Conservation (phyloP, 2,888 invertebrate genomes). For the Apamea crenata region DNA sequence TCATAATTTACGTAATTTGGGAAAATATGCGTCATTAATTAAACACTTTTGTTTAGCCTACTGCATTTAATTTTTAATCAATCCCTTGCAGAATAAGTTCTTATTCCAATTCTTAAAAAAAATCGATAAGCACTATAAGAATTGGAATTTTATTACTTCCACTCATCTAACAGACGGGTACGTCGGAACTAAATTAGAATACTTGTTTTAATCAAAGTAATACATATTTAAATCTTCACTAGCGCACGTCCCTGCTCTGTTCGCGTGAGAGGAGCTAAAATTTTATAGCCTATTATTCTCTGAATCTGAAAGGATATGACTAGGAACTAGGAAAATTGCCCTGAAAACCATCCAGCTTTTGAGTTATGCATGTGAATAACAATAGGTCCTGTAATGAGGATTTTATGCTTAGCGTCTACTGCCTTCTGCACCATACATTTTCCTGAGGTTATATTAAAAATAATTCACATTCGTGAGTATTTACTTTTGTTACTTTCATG, state of each 20-base stretch:
- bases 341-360: conserved; percentile 58
- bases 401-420: conserved; percentile 47
- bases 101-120: conserved; percentile 16
- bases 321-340: conserved; percentile 66
- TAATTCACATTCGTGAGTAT: conserved; percentile 1
- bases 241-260: conserved; percentile 50
- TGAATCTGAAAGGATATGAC: conserved; percentile 61
- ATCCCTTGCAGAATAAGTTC: background rate
- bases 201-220: conserved; percentile 63
- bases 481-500: conserved; percentile 2
- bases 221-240: conserved; percentile 64
- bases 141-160: conserved; percentile 32
- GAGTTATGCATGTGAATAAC: conserved; percentile 60
- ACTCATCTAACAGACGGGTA: conserved; percentile 14
- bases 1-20: conserved; percentile 17
- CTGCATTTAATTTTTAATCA: background rate
- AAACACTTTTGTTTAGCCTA: background rate
- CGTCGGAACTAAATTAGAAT: conserved; percentile 53
- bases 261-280: conserved; percentile 57
- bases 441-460: conserved; percentile 22
- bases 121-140: conserved; percentile 10
- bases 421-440: conserved; percentile 26
- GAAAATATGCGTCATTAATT: background rate
- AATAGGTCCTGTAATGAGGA: conserved; percentile 61
- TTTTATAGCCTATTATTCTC: conserved; percentile 66